A percentile compares a stretch with the other conserved stretches of the same genome.
Evolutionary conservation across 2,888 invertebrate genomes (phyloP).

Genomic region (Agonum fuliginosum): DNA sequence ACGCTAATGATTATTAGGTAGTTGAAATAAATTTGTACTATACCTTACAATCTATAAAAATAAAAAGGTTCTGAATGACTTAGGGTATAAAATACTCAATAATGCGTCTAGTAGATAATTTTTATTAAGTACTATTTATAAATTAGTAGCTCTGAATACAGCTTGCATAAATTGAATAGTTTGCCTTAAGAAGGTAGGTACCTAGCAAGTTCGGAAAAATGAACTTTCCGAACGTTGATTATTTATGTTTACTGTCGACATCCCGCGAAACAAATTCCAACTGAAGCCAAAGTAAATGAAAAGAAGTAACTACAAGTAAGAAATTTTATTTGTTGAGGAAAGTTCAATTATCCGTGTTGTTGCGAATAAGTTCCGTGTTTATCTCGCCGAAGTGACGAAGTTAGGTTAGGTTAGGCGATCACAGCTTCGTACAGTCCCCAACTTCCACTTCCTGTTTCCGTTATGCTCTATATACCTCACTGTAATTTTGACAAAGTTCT

Average conservation of each 20-base stretch:
- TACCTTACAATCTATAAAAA: too few species aligned
- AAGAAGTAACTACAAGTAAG: too few species aligned
- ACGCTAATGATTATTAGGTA: too few species aligned
- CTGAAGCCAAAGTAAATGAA: background rate
- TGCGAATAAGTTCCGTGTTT: conserved; percentile 1
- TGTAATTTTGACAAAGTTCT: conserved; percentile 56
- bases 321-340: conserved; percentile 3
- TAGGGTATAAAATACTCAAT: too few species aligned
- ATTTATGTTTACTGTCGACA: background rate
- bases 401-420: conserved; percentile 33
- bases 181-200: too few species aligned
- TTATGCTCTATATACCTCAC: conserved; percentile 54
- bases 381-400: conserved; percentile 43
- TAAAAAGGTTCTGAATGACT: too few species aligned
- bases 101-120: too few species aligned
- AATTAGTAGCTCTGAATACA: too few species aligned
- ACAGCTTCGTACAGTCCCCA: background rate
- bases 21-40: too few species aligned
- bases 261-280: background rate
- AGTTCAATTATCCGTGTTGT: conserved; percentile 47
- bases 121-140: too few species aligned
- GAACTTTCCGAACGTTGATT: background rate
- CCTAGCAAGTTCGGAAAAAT: too few species aligned
- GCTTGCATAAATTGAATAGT: too few species aligned
- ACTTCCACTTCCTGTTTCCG: conserved; percentile 12